Conservation (phyloP, 1,140 invertebrate species). For the Drosophila insularis region DNA sequence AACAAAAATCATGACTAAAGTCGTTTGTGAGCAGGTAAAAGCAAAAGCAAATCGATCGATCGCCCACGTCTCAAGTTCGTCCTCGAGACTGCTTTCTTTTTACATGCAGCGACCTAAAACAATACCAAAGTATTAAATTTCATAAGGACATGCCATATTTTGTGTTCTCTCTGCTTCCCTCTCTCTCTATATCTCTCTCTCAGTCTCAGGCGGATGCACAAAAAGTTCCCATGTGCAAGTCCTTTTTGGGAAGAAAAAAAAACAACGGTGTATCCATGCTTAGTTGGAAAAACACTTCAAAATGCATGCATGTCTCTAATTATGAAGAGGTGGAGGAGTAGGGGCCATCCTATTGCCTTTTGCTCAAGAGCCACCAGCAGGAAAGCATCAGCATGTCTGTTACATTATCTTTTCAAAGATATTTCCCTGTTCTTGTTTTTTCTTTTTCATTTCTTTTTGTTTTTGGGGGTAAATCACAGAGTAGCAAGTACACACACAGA, state of each 20-base stretch:
- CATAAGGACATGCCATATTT: slow-evolving; percentile 72
- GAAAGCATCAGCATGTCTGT: slow-evolving; percentile 16
- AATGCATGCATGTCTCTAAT: slow-evolving; percentile 64
- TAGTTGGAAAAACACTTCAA: slow-evolving; percentile 52
- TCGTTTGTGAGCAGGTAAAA: slow-evolving; percentile 41
- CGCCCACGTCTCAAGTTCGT: slow-evolving; percentile 63
- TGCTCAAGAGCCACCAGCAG: slow-evolving; percentile 58
- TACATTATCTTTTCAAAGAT: slow-evolving; percentile 45
- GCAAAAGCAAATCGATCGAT: slow-evolving; percentile 36
- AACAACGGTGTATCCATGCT: background rate
- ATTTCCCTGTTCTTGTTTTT: slow-evolving; percentile 32
- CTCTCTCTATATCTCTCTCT: background rate
- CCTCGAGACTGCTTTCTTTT: slow-evolving; percentile 52
- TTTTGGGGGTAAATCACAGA: slow-evolving; percentile 19
- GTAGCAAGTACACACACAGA: background rate
- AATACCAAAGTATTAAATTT: slow-evolving; percentile 66
- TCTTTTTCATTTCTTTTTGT: slow-evolving; percentile 28
- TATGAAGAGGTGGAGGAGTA: slow-evolving; percentile 56
- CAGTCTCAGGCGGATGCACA: slow-evolving; percentile 1
- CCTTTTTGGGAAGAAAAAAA: slow-evolving; percentile 16
- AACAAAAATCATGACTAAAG: slow-evolving; percentile 37
- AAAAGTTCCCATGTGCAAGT: slow-evolving; percentile 47
- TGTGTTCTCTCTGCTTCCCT: background rate
- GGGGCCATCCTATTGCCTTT: no score
- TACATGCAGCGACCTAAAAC: slow-evolving; percentile 30